phyloP scores from a whole-genome alignment of 1,140 invertebrate species.

The Sinonovacula constricta region DNA sequence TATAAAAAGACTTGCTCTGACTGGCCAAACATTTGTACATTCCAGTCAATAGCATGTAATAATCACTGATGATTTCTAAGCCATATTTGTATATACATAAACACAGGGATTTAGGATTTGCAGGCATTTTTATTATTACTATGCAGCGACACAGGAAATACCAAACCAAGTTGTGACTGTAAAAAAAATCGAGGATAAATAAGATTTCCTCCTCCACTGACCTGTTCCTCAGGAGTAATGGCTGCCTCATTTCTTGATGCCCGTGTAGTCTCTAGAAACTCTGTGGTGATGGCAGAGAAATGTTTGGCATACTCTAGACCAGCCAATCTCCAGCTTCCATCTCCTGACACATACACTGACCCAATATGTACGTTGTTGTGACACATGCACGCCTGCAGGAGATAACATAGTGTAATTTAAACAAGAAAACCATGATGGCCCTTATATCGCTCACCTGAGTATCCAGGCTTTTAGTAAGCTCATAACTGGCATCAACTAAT shows the following conservation, averaged over 20 bases:
- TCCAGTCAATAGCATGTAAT: too few species aligned
- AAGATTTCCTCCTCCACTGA: slow-evolving; percentile 19
- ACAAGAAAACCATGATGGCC: neutral
- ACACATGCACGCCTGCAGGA: slow-evolving; percentile 83
- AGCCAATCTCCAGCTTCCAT: slow-evolving; percentile 90
- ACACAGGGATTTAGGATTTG: too few species aligned
- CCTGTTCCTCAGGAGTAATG: slow-evolving; percentile 86
- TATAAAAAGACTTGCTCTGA: too few species aligned
- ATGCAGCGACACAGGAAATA: too few species aligned
- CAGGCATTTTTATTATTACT: too few species aligned
- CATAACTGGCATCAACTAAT: too few species aligned
- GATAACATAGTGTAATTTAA: slow-evolving; percentile 7
- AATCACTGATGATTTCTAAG: too few species aligned
- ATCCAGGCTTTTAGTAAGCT: too few species aligned
- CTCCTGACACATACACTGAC: slow-evolving; percentile 88
- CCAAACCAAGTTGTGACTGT: too few species aligned
- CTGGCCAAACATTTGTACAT: too few species aligned
- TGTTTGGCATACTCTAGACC: slow-evolving; percentile 88
- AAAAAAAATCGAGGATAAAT: too few species aligned
- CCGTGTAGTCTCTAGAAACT: slow-evolving; percentile 85
- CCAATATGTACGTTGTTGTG: slow-evolving; percentile 90
- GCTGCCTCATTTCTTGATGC: slow-evolving; percentile 85
- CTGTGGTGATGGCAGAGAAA: slow-evolving; percentile 83
- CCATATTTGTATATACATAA: too few species aligned
- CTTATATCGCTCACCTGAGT: neutral